Evolutionary conservation across 2,888 invertebrate species (phyloP), one percentile per base, ranked within the genome.

Genomic region (Exephanes ischioxanthus): DNA sequence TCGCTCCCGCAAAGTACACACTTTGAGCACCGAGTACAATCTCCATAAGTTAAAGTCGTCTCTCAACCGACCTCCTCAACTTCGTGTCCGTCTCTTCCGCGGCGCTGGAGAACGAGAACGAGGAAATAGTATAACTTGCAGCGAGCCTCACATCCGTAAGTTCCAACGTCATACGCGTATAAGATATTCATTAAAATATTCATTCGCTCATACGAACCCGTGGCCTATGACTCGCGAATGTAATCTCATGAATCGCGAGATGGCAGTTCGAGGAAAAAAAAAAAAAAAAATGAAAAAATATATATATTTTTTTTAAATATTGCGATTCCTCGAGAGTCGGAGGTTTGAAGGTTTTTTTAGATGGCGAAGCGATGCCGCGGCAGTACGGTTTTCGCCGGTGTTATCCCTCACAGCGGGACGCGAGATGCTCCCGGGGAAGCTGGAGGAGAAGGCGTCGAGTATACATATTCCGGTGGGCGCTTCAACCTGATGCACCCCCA

Each of bases 341-440:
- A 71, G 30, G 37, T n/a, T n/a, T 26, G 70, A 78, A 70, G 73
- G 67, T 82, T 79, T 84, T 81, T 63, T 37, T 5, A 51, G 80
- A 85, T 75, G 37, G 81, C 51, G 81, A 82, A 55, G 19, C 72
- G 78, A 73, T 73, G 81, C 67, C 73, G 72, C 77, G 80, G 77
- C 73, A 67, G 51, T 84, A 77, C 51, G 73, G 55, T 73, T 80
- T 78, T 78, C 66, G 63, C 51, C 26, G 70, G 73, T 70, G 77
- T 81, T 81, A 85, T 85, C 84, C 84, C 78, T 78, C 77, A 66
- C 71, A 71, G 66, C 55, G 79, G 51, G 58, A 82, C 6, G 37
- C 79, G 84, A 77, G 84, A 58, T 67, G 61, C 70, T 66, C 51
- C 11, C 51, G 51, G 66, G 30, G 51, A 76, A 48, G 45, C 58